A percentile compares a stretch with the other conserved stretches of the same genome.
Evolutionary conservation across 2,888 invertebrate genomes (phyloP).

Genomic region (Atrina japonica): DNA sequence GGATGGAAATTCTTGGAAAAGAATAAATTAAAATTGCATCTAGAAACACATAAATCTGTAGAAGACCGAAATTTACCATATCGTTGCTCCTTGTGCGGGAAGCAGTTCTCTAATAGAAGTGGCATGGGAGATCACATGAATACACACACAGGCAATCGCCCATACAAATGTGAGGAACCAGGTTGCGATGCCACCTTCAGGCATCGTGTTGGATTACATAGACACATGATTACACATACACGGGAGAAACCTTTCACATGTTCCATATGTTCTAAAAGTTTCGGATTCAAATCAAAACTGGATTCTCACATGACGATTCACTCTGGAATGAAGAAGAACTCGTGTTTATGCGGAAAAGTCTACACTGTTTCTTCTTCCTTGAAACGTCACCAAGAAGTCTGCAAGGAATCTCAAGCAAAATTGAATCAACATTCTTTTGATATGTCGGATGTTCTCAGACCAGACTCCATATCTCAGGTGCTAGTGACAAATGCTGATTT

Average conservation of each 20-base stretch:
- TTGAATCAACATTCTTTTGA: too few relatives aligned
- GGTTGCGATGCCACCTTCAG: conserved; percentile 48
- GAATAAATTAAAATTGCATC: conserved; percentile 49
- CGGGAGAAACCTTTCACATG: conserved; percentile 53
- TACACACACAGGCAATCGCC: conserved; percentile 58
- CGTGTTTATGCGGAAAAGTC: conserved; percentile 54
- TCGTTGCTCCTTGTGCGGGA: conserved; percentile 44
- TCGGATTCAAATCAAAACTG: conserved; percentile 57
- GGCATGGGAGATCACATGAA: conserved; percentile 58
- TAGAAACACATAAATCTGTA: conserved; percentile 50
- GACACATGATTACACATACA: conserved; percentile 50
- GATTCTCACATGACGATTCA: conserved; percentile 56
- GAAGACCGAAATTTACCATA: conserved; percentile 48
- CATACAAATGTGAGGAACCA: conserved; percentile 47
- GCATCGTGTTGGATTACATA: conserved; percentile 52
- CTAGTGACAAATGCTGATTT: not conserved
- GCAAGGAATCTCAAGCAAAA: not conserved
- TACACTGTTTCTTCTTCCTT: conserved; percentile 54
- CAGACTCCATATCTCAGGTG: too few relatives aligned
- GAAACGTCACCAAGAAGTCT: conserved; percentile 44
- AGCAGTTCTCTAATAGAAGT: conserved; percentile 50
- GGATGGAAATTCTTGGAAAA: conserved; percentile 53
- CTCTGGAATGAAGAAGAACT: conserved; percentile 49
- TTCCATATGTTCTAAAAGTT: conserved; percentile 52
- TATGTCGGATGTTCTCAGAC: too few relatives aligned